A percentile compares a stretch with the other conserved stretches of the same genome.
Evolutionary conservation across 2,797 vertebrate genomes (phyloP).

Genomic region (Yasuhikotakia modesta): DNA sequence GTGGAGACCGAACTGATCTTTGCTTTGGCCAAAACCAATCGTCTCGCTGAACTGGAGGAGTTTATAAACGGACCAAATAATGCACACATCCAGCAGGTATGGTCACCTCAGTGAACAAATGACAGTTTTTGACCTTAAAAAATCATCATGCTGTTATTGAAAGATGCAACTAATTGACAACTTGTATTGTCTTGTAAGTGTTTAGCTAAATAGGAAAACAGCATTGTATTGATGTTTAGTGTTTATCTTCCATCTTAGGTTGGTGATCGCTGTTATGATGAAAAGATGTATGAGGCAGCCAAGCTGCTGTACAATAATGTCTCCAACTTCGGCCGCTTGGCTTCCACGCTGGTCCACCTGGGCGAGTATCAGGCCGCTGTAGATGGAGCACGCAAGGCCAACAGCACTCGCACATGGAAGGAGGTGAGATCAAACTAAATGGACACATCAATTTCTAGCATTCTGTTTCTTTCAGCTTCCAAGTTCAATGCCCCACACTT

Average conservation of each 20-base stretch:
- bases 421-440: too few relatives aligned
- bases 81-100: constrained; percentile 88
- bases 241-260: constrained; percentile 76
- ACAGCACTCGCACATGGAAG: constrained; percentile 90
- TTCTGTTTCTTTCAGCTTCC: too few relatives aligned
- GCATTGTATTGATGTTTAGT: neutral
- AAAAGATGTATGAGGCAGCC: constrained; percentile 89
- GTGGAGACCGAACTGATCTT: constrained; percentile 92
- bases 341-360: constrained; percentile 88
- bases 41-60: constrained; percentile 91
- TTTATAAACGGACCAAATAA: constrained; percentile 94
- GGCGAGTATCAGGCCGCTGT: constrained; percentile 91
- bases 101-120: too few relatives aligned
- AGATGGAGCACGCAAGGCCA: constrained; percentile 90
- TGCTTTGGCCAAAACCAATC: constrained; percentile 91
- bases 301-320: constrained; percentile 88
- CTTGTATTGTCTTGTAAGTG: too few relatives aligned
- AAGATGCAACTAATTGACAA: too few relatives aligned
- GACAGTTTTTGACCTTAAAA: too few relatives aligned
- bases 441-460: too few relatives aligned
- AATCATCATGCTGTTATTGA: too few relatives aligned
- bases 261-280: constrained; percentile 89
- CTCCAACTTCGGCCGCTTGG: constrained; percentile 88
- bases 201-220: too few relatives aligned
- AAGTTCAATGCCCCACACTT: too few relatives aligned